Percentiles rank a stretch among this genome's conserved stretches.
phyloP scores from a whole-genome alignment of 2,797 vertebrate genomes.

The Iguana delicatissima region DNA sequence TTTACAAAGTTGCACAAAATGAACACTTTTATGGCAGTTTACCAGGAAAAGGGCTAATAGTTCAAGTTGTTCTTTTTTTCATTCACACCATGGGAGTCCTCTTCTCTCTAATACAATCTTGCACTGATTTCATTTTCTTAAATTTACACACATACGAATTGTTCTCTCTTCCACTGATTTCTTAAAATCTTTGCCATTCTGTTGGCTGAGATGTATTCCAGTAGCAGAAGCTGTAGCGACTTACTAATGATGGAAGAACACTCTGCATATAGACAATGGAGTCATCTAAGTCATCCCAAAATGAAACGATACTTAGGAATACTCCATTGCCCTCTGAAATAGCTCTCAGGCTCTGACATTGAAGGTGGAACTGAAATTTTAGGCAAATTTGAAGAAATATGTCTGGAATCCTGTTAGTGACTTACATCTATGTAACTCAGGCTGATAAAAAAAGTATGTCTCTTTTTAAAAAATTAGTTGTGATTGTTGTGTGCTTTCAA shows the following conservation, averaged over 20 bases:
- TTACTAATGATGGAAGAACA: not conserved
- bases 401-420: too few relatives aligned
- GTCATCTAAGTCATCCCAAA: not conserved
- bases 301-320: too few relatives aligned
- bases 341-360: not conserved
- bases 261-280: not conserved
- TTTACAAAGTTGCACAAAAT: constrained; percentile 10
- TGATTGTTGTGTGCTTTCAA: too few relatives aligned
- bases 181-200: not conserved
- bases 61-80: not conserved
- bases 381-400: not conserved
- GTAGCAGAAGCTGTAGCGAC: not conserved
- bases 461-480: too few relatives aligned
- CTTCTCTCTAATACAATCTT: not conserved
- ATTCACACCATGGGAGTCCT: not conserved
- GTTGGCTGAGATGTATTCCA: too few relatives aligned
- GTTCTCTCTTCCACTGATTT: not conserved
- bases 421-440: not conserved
- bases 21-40: constrained; percentile 33
- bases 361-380: not conserved
- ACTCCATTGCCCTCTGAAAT: not conserved
- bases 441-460: too few relatives aligned
- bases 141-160: not conserved
- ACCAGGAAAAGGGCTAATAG: not conserved
- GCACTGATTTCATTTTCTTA: not conserved